Conservation (phyloP, 2,113 vertebrate genomes). For the Ondatra zibethicus region DNA sequence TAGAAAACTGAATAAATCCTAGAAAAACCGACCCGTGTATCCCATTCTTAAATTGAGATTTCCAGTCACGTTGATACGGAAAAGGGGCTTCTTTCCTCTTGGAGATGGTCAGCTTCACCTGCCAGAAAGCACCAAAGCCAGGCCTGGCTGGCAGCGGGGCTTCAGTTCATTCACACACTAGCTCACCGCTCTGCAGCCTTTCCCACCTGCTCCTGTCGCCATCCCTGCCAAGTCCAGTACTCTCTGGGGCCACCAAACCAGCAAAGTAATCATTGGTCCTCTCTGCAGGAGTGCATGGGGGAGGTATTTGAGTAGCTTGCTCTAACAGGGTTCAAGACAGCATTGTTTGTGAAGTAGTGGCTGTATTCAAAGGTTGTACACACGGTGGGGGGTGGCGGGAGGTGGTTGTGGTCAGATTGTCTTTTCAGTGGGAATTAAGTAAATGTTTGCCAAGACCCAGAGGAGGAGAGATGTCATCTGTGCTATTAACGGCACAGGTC, state of each 20-base stretch:
- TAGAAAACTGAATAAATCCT: not conserved
- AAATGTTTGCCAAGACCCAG: not conserved
- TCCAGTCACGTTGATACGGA: not conserved
- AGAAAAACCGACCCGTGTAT: not conserved
- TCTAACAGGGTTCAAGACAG: not conserved
- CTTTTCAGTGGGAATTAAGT: not conserved
- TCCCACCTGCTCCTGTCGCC: not conserved
- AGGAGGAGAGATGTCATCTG: not conserved
- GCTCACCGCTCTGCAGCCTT: not conserved
- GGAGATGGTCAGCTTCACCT: not conserved
- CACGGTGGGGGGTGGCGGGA: no score
- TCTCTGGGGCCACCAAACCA: conserved; percentile 47
- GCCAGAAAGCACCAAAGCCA: not conserved
- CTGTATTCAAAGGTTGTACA: not conserved
- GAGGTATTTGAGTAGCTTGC: conserved; percentile 40
- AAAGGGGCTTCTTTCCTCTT: not conserved
- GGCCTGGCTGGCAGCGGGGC: not conserved
- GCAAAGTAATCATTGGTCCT: conserved; percentile 41
- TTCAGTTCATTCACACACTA: not conserved
- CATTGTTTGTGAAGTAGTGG: conserved; percentile 35
- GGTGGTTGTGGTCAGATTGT: not conserved
- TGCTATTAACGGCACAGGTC: not conserved
- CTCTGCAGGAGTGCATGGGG: not conserved
- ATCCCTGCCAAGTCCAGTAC: not conserved
- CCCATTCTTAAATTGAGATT: not conserved